Percentiles rank a stretch among this genome's conserved stretches.
These are phyloP conservation scores for Hirtodrosophila histrioides DNA, from an alignment of 2,888 invertebrate genomes.

Conservation along the genomic window DNA sequence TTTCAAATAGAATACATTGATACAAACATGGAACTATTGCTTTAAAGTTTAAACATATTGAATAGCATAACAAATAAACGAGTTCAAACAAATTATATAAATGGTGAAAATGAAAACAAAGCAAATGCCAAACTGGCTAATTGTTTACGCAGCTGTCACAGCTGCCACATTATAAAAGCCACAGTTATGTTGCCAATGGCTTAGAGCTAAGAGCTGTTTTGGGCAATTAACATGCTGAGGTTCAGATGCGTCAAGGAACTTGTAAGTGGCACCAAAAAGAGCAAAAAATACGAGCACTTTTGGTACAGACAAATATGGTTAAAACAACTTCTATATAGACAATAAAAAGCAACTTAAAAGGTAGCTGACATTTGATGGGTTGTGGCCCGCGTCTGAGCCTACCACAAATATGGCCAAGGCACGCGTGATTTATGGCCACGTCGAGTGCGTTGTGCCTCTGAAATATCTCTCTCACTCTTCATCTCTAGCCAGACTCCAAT, in stretches of 20 bases:
- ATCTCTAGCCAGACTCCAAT: slow-evolving; percentile 7
- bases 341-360: slow-evolving; percentile 57
- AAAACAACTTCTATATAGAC: slow-evolving; percentile 54
- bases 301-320: slow-evolving; percentile 41
- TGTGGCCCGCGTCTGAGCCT: slow-evolving; percentile 51
- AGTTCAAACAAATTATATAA: slow-evolving; percentile 47
- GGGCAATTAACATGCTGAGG: slow-evolving; percentile 30
- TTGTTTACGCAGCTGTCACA: slow-evolving; percentile 44
- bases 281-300: slow-evolving; percentile 35
- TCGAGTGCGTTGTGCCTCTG: slow-evolving; percentile 41
- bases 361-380: slow-evolving; percentile 69
- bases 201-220: slow-evolving; percentile 15
- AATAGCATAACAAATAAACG: slow-evolving; percentile 19
- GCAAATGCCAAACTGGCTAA: slow-evolving; percentile 25
- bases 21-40: slow-evolving; percentile 2
- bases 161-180: slow-evolving; percentile 21
- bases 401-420: slow-evolving; percentile 59
- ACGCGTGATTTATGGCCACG: slow-evolving; percentile 67
- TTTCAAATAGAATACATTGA: slow-evolving; percentile 4
- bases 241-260: slow-evolving; percentile 36
- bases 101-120: slow-evolving; percentile 37
- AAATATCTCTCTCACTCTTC: slow-evolving; percentile 4
- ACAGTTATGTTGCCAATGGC: slow-evolving; percentile 47
- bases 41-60: not conserved
- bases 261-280: slow-evolving; percentile 18